Conservation (phyloP, 2,888 invertebrate species). For the Nemotelus pantherinus region DNA sequence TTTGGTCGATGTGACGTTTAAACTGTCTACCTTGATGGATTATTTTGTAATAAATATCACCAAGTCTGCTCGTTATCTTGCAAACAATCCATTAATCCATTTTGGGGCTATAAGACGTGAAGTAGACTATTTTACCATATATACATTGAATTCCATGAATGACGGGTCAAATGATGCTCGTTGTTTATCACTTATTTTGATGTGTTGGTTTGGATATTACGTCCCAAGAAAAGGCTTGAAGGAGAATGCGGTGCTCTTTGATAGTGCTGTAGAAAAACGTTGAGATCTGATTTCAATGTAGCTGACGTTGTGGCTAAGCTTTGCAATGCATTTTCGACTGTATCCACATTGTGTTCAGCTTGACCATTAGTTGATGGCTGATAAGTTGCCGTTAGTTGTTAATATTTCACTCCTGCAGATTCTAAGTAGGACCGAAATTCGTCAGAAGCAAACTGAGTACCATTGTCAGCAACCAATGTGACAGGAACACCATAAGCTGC, state of each 20-base stretch:
- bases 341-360: no score
- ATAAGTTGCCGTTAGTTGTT: constrained; percentile 47
- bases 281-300: constrained; percentile 34
- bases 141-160: no score
- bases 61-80: no score
- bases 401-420: constrained; percentile 29
- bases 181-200: no score
- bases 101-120: no score
- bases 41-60: no score
- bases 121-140: no score
- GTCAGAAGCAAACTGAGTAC: constrained; percentile 36
- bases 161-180: no score
- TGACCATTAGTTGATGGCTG: constrained; percentile 9
- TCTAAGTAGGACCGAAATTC: constrained; percentile 41
- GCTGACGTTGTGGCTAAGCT: constrained; percentile 50
- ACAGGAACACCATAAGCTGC: constrained; percentile 45
- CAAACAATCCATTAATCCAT: no score
- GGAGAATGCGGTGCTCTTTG: constrained; percentile 44
- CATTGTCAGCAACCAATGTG: constrained; percentile 49
- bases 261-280: constrained; percentile 46
- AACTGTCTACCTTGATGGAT: no score
- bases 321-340: constrained; percentile 35
- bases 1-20: no score
- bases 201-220: constrained; percentile 48
- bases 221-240: constrained; percentile 51